Evolutionary conservation across 2,888 invertebrate species (phyloP), one percentile per base, ranked within the genome.

Genomic region (Rhogogaster chlorosoma): DNA sequence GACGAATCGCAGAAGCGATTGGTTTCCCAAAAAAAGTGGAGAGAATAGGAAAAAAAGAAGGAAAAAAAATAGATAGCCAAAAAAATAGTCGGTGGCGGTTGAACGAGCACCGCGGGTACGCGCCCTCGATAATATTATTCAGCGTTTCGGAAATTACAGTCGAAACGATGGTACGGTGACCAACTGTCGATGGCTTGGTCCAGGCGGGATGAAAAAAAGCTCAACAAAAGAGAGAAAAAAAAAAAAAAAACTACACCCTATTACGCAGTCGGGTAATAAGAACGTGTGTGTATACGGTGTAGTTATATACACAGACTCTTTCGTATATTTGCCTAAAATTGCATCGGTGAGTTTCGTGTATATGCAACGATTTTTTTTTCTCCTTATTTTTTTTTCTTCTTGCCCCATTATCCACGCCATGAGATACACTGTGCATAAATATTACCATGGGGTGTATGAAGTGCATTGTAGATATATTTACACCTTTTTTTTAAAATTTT

Each of bases 61-160:
- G 26, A 36, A 32, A 29, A 4, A 18, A 77, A 77, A 77, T 18
- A 49, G 32, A 22, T 15, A 38, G 49, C 10, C 29, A 77, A 77
- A 77, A 29, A 49, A 53, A 22, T 15, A 38, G 49, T 57, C 49
- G 22, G 73, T 53, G 57, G 73, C 80, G 57, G 80, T 80, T 57
- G 49, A 73, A 9, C 75, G 84, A 61, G 73, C 38, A 57, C 84
- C 36, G 71, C 32, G 36, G 38, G 83, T 85, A 84, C 84, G 75
- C 70, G 73, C 42, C 42, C 83, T 32, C 85, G 86, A 87, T 88
- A 88, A 88, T 89, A 87, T 91, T 88, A 89, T 89, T 87, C 89
- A 85, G 88, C 88, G 90, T 92, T 92, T 90, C 89, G 89, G 89
- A 91, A 92, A 92, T 91, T 91, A 90, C 88, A 84, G 87, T 86